Evolutionary conservation across 2,888 invertebrate genomes (phyloP), one percentile per base, ranked within the genome.

Genomic region (Agrypnus murinus): DNA sequence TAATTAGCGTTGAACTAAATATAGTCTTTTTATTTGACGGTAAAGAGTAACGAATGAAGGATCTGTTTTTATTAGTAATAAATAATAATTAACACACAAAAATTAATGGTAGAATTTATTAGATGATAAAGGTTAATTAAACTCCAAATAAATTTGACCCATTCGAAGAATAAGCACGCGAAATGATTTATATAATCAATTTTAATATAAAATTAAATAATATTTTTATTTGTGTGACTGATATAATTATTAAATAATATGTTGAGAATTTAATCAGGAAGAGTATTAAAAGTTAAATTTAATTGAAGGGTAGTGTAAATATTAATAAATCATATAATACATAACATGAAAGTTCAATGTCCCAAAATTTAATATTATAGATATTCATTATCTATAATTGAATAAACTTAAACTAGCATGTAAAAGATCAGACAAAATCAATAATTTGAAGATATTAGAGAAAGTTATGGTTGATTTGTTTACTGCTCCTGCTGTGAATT

Each of bases 371-470:
- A 14, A 8, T 3, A 5, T 43, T 43, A 43, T 43, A 15, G 15
- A 43, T 43, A 43, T 43, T 14, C 15, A 14, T 43, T 15, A 43
- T 43, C 6, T 12, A 43, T 14, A 43, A 43, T 15, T 43, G 4
- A 25, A 25, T 43, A 43, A 43, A 15, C 1, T 15, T 14, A 8
- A 4, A 40, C 12, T 40, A 1, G 43, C 9, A 43, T 43, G 12
- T 12, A 14, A 43, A 40, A 43, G 43, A 43, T 2, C 43, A 43
- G 43, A 43, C 43, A 43, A 14, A 43, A 43, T 43, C 43, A 43
- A 43, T 43, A 43, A 43, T 12, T 10, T 40, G 10, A 40, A 40
- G 15, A 6, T 8, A 14, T 43, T 43, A 43, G 43, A 43, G 43
- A 43, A 43, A 43, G 43, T 43, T 43, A 43, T 15, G 15, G 15